phyloP scores from a whole-genome alignment of 2,888 invertebrate species.

The Coecobrya sp. region DNA sequence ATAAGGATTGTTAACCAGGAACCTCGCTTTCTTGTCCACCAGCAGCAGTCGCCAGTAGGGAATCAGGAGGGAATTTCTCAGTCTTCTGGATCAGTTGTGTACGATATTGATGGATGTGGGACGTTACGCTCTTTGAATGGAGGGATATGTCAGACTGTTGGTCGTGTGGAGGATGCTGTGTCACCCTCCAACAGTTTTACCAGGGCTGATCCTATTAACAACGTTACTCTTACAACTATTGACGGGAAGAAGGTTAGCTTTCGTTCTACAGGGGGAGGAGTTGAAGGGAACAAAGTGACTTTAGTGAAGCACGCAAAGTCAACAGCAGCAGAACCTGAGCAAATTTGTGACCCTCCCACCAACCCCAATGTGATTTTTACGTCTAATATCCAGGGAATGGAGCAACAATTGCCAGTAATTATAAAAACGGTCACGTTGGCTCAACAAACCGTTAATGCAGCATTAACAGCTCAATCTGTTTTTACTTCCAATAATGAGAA shows the following conservation, averaged over 20 bases:
- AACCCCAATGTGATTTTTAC: slow-evolving; percentile 15
- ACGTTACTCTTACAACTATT: slow-evolving; percentile 63
- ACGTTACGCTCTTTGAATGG: no score
- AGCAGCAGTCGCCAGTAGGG: neutral
- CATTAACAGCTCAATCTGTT: neutral
- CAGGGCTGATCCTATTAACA: neutral
- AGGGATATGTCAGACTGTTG: no score
- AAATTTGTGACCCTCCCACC: neutral
- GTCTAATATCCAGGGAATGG: slow-evolving; percentile 19
- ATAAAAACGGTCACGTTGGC: slow-evolving; percentile 57
- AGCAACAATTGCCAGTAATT: slow-evolving; percentile 52
- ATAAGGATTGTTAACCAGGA: neutral
- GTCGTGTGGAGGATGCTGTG: neutral
- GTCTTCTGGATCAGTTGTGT: no score
- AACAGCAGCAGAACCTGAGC: no score
- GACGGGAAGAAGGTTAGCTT: slow-evolving; percentile 66
- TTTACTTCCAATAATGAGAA: neutral
- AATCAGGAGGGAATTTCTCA: neutral
- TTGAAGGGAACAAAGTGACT: neutral
- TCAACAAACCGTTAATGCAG: slow-evolving; percentile 58
- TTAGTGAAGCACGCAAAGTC: no score
- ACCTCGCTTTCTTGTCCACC: no score
- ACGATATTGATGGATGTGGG: neutral
- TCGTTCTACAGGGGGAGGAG: neutral
- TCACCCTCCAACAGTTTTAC: neutral